Percentiles rank a stretch among this genome's conserved stretches.
Conservation (phyloP, 2,888 invertebrate species). For the Thymelicus lineola region DNA sequence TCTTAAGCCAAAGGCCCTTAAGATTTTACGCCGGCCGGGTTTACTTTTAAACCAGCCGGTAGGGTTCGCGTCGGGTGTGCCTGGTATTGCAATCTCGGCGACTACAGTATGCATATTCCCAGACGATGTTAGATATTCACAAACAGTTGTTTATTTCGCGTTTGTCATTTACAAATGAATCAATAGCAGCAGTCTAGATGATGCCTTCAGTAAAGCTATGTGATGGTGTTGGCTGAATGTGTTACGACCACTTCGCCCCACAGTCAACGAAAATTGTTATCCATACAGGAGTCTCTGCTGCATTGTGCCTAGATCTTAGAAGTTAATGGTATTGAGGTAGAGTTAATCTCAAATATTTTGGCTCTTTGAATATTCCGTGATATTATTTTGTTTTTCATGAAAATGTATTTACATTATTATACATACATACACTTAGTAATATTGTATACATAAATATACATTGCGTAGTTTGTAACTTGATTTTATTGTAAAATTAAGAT, state of each 20-base stretch:
- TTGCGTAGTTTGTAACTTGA: conserved; percentile 84
- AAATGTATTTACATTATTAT: conserved; percentile 85
- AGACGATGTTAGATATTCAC: no score
- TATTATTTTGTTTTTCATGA: conserved; percentile 84
- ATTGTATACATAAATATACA: conserved; percentile 84
- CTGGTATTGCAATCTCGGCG: no score
- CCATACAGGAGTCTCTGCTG: conserved; percentile 85
- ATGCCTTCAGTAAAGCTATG: conserved; percentile 67
- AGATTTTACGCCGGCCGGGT: no score
- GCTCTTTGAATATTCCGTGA: conserved; percentile 85
- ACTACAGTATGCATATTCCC: no score
- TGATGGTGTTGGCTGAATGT: conserved; percentile 71
- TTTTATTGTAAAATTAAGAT: conserved; percentile 82
- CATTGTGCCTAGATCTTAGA: conserved; percentile 86
- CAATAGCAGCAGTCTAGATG: conserved; percentile 60
- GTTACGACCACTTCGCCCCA: conserved; percentile 72
- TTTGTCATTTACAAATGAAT: no score
- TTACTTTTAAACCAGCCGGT: no score
- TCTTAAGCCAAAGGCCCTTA: no score
- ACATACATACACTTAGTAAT: conserved; percentile 82
- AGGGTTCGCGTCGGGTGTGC: no score
- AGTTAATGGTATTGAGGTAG: conserved; percentile 85
- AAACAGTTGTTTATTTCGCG: no score
- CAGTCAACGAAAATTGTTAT: conserved; percentile 83
- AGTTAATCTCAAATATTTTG: conserved; percentile 85